Evolutionary conservation across 2,113 vertebrate genomes (phyloP), one percentile per base, ranked within the genome.

Genomic region (Leiothrix lutea): DNA sequence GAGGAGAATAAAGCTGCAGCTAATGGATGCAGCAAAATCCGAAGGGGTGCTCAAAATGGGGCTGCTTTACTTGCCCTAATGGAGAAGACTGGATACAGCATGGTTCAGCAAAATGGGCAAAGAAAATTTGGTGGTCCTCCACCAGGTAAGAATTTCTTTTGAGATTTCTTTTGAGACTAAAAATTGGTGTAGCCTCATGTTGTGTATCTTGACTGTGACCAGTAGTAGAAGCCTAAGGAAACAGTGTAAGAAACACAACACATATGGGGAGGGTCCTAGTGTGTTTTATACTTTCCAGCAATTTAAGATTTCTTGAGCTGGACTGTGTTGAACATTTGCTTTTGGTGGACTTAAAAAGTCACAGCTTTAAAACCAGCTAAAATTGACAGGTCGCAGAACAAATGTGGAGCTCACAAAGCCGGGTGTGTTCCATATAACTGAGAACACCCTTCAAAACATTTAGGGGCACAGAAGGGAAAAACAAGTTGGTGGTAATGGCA

Each of bases 91-190:
- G 99, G 99, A 6, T 99, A 99, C 95, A 98, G 80, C 95, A 99
- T 99, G 98, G 97, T 99, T 93, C 99, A 99, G 95, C 99, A 98
- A 96, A 99, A 99, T n/a, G 99, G 99, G 9, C 99, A 99, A 91
- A 98, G 99, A 90, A 99, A 98, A 97, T 99, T 98, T 86, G 99
- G 99, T 54, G 99, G 99, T n/a, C 99, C 99, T 40, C 99, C 99
- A 58, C 99, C 99, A 98, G 99, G 99, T 99, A 79, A 88, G 95
- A 2, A 16, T 86, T 90, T 90, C 15, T 60, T 90, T 82, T 29
- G n/a, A 56, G 50, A 45, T 73, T 31, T 50, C 25, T 45, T 56
- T 35, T 24, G 62, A 56, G 6, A 21, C 26, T 47, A 48, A 47
- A 66, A 67, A 35, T 42, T 33, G 47, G 5, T 35, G 35, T 42